A percentile compares a stretch with the other conserved stretches of the same genome.
phyloP scores from a whole-genome alignment of 2,888 invertebrate genomes.

The Coelopa pilipes region DNA sequence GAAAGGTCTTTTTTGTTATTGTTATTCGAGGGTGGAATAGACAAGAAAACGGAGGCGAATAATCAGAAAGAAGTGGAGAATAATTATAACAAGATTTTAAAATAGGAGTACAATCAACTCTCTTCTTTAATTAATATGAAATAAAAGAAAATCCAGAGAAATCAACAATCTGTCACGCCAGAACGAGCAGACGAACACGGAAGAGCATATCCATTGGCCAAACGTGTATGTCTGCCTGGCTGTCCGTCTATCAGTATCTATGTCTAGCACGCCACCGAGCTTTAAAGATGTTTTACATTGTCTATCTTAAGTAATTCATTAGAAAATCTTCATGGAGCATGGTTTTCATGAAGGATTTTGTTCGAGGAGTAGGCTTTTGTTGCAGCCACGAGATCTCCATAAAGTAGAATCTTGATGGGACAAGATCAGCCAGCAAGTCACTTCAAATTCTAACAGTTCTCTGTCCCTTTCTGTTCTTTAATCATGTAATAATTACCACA shows the following conservation, averaged over 20 bases:
- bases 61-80: not conserved
- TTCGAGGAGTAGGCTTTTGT: not conserved
- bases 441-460: slow-evolving; percentile 37
- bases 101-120: too few species aligned
- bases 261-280: not conserved
- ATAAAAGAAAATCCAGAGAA: slow-evolving; percentile 14
- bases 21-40: not conserved
- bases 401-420: too few species aligned
- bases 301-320: too few species aligned
- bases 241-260: not conserved
- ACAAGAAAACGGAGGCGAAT: too few species aligned
- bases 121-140: slow-evolving; percentile 18
- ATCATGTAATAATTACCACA: slow-evolving; percentile 30
- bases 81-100: not conserved
- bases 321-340: not conserved
- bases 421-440: slow-evolving; percentile 13
- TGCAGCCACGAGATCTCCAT: not conserved
- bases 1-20: not conserved
- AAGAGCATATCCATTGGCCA: slow-evolving; percentile 21
- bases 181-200: slow-evolving; percentile 26
- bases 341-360: not conserved
- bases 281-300: not conserved
- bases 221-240: not conserved
- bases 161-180: slow-evolving; percentile 39
- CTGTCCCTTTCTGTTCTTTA: slow-evolving; percentile 20